Evolutionary conservation across 2,113 vertebrate genomes (phyloP), one percentile per base, ranked within the genome.

Genomic region (Cheilinus undulatus): DNA sequence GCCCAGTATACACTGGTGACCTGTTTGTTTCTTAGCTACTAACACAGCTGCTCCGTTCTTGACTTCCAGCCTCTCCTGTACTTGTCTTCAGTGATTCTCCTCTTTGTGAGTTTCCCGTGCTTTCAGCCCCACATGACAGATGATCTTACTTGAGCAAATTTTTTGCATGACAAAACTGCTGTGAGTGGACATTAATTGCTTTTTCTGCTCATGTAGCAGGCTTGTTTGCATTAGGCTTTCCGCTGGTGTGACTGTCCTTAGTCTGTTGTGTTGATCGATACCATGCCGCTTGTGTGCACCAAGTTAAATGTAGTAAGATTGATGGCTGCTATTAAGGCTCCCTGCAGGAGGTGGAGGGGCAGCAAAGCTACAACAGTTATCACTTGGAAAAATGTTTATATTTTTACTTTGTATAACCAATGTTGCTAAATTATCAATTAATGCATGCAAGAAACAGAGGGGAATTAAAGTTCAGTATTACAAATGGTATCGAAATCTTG

Each of bases 231-330:
- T 70, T 38, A 12, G 56, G 26, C 64, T 64, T 80, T 75, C 17
- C 52, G 1, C 36, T 40, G 30, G 45, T 34, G 57, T 76, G 68
- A 78, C 28, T 75, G 65, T 83, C 74, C 73, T 73, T 67, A 78
- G 60, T 69, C 38, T 73, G 48, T 59, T 56, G 77, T 45, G 42
- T 65, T 80, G 81, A 86, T 92, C 84, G 78, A 84, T 87, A 86
- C 60, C 23, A 54, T 52, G 36, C 52, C 19, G 62, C 69, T 51
- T 17, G 66, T 76, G 87, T 60, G 80, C 63, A 73, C 49, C 52
- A 83, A 75, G 65, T 83, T 87, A 82, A 87, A 91, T 83, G 80
- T 81, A 81, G 77, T 79, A 69, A 89, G 86, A 92, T 81, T 75
- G 86, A 91, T 90, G 79, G 84, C 58, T 78, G 76, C 77, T 86